These are phyloP conservation scores for Achlya flavicornis DNA, from an alignment of 2,888 invertebrate species.

Conservation along the genomic window DNA sequence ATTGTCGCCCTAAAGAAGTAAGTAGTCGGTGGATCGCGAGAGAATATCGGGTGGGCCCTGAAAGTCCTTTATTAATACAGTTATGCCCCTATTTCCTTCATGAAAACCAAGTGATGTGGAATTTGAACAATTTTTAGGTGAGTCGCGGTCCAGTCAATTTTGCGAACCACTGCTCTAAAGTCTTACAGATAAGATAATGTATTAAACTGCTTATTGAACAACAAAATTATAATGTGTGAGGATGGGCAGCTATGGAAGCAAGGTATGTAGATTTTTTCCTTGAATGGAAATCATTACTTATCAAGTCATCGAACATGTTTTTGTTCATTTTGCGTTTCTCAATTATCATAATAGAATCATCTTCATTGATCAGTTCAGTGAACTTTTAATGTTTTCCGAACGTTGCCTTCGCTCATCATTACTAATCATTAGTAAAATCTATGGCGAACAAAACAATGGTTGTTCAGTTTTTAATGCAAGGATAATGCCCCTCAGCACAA, in stretches of 20 bases:
- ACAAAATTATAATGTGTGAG: too few species aligned
- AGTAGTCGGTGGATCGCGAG: too few species aligned
- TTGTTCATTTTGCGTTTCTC: constrained; percentile 14
- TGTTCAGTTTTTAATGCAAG: constrained; percentile 25
- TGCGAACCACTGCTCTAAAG: too few species aligned
- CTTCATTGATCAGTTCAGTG: constrained; percentile 25
- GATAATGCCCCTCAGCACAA: constrained; percentile 29
- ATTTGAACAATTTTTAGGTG: too few species aligned
- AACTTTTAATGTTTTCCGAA: constrained; percentile 30
- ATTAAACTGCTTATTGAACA: too few species aligned
- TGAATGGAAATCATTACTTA: background rate
- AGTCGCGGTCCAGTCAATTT: too few species aligned
- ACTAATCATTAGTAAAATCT: constrained; percentile 43
- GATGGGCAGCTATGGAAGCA: background rate
- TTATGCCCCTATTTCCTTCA: too few species aligned
- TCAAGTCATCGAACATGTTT: constrained; percentile 33
- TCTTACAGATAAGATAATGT: too few species aligned
- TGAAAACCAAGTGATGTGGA: too few species aligned
- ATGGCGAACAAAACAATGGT: constrained; percentile 28
- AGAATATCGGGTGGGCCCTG: too few species aligned
- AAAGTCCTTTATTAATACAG: too few species aligned
- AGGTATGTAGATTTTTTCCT: background rate
- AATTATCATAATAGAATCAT: constrained; percentile 15
- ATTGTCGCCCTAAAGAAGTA: too few species aligned
- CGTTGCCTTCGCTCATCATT: constrained; percentile 38